These are phyloP conservation scores for Drosophila nebulosa DNA, from an alignment of 1,140 invertebrate genomes.

Conservation along the genomic window DNA sequence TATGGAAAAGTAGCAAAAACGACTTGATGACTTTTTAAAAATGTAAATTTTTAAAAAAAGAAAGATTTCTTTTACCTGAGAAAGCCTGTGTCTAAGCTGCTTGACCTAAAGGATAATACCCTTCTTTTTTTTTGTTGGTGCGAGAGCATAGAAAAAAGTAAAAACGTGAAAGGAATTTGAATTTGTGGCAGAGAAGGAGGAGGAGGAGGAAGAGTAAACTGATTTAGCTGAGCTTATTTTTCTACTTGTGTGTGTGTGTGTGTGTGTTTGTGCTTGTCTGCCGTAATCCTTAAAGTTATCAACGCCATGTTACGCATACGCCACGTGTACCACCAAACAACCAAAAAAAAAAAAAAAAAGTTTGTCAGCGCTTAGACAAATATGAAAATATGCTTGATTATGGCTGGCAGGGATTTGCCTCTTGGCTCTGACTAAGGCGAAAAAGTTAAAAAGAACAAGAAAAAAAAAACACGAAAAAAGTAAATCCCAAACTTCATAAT, in stretches of 20 bases:
- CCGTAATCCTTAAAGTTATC: constrained; percentile 31
- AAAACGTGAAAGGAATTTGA: not conserved
- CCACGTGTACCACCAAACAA: constrained; percentile 31
- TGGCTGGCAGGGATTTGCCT: constrained; percentile 35
- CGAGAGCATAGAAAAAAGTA: not conserved
- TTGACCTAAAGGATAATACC: not conserved
- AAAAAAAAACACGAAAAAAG: constrained; percentile 19
- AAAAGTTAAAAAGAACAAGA: constrained; percentile 24
- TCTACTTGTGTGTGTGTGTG: not conserved
- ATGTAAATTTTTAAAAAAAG: too few relatives aligned
- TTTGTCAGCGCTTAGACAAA: constrained; percentile 58
- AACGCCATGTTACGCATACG: constrained; percentile 34
- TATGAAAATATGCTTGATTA: constrained; percentile 69
- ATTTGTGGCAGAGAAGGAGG: not conserved
- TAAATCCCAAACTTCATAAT: constrained; percentile 37
- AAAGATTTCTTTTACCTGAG: too few relatives aligned
- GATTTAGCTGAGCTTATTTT: constrained; percentile 26
- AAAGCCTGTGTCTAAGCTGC: not conserved
- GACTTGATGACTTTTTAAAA: too few relatives aligned
- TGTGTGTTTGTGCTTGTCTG: not conserved
- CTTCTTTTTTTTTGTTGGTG: not conserved
- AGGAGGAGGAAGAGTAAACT: not conserved
- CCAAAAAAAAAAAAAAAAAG: constrained; percentile 39
- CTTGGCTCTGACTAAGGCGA: not conserved
- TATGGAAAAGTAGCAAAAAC: too few relatives aligned